Conservation (phyloP, 2,888 invertebrate genomes). For the Lasioglossum malachurum region DNA sequence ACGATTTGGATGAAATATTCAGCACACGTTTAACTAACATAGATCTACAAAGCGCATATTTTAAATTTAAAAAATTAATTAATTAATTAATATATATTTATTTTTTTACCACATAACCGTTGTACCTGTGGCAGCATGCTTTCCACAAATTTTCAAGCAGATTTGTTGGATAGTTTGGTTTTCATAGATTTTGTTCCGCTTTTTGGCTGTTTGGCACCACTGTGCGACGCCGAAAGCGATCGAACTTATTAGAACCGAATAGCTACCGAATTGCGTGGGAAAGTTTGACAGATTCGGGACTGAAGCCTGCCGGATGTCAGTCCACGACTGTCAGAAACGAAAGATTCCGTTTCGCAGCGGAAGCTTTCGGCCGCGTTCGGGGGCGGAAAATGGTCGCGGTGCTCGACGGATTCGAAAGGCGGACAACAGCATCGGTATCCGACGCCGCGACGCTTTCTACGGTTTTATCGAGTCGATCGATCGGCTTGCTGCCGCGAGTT, state of each 20-base stretch:
- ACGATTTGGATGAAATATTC: no score
- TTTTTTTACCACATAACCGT: no score
- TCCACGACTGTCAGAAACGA: neutral
- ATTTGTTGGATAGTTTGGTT: no score
- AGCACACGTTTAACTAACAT: no score
- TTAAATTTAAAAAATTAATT: no score
- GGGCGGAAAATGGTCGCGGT: neutral
- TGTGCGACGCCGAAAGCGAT: neutral
- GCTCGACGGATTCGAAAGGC: slow-evolving; percentile 30
- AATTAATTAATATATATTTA: no score
- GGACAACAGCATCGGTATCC: neutral
- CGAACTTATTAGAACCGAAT: slow-evolving; percentile 2
- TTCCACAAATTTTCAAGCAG: no score
- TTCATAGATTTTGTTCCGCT: no score
- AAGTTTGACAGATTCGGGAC: neutral
- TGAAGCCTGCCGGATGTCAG: neutral
- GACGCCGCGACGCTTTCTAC: slow-evolving; percentile 43
- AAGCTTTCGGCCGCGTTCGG: neutral
- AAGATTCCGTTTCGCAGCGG: neutral
- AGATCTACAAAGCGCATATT: no score
- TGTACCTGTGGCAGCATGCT: no score
- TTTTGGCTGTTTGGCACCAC: no score
- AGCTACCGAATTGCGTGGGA: no score
- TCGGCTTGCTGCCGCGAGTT: slow-evolving; percentile 37
- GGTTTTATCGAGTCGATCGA: slow-evolving; percentile 57